phyloP scores from a whole-genome alignment of 2,888 invertebrate species.

The Agonopterix arenella region DNA sequence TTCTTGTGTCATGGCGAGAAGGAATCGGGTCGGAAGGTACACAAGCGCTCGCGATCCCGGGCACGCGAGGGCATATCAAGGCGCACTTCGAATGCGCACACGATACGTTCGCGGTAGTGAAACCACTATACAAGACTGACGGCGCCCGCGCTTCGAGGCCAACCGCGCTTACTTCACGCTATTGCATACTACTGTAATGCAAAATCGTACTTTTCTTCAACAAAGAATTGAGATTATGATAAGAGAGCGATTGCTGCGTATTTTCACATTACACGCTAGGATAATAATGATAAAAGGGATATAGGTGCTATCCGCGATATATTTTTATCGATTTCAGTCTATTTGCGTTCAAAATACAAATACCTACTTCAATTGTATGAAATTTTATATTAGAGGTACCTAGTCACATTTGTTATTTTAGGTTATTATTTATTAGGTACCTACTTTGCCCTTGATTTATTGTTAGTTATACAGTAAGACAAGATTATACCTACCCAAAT shows the following conservation, averaged over 20 bases:
- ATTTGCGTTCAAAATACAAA: no score
- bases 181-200: conserved; percentile 11
- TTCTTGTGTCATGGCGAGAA: conserved; percentile 60
- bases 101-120: conserved; percentile 45
- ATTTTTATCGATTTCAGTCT: no score
- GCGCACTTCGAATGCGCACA: conserved; percentile 41
- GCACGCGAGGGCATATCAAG: conserved; percentile 57
- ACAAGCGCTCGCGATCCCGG: conserved; percentile 43
- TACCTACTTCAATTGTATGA: no score
- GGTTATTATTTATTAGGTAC: no score
- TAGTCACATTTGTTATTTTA: no score
- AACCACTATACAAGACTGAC: conserved; percentile 47
- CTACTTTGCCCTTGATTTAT: no score
- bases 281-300: no score
- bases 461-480: no score
- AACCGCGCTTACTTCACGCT: conserved; percentile 20
- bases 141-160: conserved; percentile 39
- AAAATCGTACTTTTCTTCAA: conserved; percentile 17
- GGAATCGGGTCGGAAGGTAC: conserved; percentile 37
- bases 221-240: conserved; percentile 17
- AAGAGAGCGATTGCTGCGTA: conserved; percentile 13
- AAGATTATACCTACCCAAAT: no score
- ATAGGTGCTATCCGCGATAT: no score
- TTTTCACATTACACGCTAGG: no score
- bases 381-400: no score